Base-by-base conservation (phyloP, 2,797 vertebrate genomes). In the Mormyrops attenuatus region DNA sequence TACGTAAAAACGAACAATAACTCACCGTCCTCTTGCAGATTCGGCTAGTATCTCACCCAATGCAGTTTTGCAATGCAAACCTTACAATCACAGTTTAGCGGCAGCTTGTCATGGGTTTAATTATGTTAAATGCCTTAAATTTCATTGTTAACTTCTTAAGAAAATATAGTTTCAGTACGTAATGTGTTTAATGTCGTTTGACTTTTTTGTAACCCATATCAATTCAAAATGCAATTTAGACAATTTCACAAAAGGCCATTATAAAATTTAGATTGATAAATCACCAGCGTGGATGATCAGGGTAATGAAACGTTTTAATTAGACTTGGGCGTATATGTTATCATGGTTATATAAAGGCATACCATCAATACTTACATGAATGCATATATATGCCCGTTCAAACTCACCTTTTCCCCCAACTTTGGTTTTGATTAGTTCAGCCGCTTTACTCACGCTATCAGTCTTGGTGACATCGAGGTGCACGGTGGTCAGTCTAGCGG, bases 391-490 rank as follows among this genome's bases (percentile, higher is more conserved):
- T 34, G 66, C 11, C 66, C 41, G 13, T 49, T 85, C 9, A 60
- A 89, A 90, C 91, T 89, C 91, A 96, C 96, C 95, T 0, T 87
- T 89, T 1, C 92, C 88, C 7, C 95, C 95, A 0, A 96, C 95
- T 84, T 91, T 93, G 26, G 93, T 91, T 91, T 93, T 94, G 88
- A 97, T 95, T 85, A 93, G 92, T 0, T 90, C 92, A 0, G 94
- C 93, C 0, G 92, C 95, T 89, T 96, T 96, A 88, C 88, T 88
- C 0, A 95, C 90, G 88, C 95, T 96, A 0, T 96, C 95, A 26
- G 92, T 89, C 0, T 95, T 96, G 6, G 90, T 88, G 0, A 96
- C 95, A 17, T 96, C 94, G 15, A 97, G 93, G 89, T 95, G 95
- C 0, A 93, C 17, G 0, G 95, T 92, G 80, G 73, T 94, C 90